Evolutionary conservation across 2,888 invertebrate genomes (phyloP).

Genomic region (Drosophila anomelani): DNA sequence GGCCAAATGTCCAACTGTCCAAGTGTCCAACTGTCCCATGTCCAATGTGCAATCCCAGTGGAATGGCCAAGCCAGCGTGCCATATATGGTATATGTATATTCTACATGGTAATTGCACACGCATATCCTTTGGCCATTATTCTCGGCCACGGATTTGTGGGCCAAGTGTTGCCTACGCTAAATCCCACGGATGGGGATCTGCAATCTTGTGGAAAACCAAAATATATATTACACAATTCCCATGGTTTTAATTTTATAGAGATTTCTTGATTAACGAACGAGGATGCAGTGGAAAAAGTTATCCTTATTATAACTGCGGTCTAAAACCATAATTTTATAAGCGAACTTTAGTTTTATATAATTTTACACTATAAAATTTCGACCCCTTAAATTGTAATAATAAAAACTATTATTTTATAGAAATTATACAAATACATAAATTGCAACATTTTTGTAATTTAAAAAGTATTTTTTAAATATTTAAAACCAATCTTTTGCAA

Average conservation of each 20-base stretch:
- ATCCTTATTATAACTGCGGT: background rate
- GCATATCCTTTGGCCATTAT: conserved; percentile 13
- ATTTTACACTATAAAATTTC: no score
- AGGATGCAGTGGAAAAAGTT: no score
- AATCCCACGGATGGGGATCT: background rate
- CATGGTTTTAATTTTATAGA: background rate
- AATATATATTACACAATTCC: background rate
- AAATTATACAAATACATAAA: no score
- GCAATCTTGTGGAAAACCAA: background rate
- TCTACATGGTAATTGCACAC: conserved; percentile 35
- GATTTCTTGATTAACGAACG: background rate
- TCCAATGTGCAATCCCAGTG: conserved; percentile 33
- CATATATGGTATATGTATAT: conserved; percentile 6
- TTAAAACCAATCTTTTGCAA: background rate
- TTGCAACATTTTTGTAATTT: no score
- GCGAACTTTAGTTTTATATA: background rate
- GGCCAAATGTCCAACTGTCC: conserved; percentile 17
- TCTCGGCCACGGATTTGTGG: conserved; percentile 16
- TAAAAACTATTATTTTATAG: no score
- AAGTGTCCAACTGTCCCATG: conserved; percentile 7
- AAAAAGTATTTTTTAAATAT: no score
- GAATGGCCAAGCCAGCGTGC: conserved; percentile 25
- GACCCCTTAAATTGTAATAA: no score
- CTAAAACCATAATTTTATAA: background rate
- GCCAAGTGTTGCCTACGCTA: conserved; percentile 3